phyloP scores from a whole-genome alignment of 1,140 invertebrate species.

The Eueides isabella region DNA sequence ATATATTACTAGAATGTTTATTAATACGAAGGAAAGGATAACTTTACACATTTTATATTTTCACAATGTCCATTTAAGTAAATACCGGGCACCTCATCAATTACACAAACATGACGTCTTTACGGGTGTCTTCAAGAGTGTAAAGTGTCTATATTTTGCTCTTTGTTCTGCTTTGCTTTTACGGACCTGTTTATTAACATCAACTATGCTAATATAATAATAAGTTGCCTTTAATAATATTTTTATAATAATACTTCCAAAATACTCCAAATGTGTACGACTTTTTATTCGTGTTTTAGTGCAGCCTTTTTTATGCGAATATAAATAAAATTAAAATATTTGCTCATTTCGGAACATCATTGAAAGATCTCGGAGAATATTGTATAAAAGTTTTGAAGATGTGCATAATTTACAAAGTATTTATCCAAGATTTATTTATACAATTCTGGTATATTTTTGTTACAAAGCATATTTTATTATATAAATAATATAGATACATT shows the following conservation, averaged over 20 bases:
- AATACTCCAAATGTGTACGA: not conserved
- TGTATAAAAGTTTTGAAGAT: too few species aligned
- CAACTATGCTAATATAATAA: constrained; percentile 13
- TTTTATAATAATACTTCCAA: not conserved
- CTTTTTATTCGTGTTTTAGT: not conserved
- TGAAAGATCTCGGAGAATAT: not conserved
- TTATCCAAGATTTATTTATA: too few species aligned
- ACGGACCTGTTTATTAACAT: constrained; percentile 15
- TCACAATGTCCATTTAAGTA: not conserved
- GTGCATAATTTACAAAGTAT: too few species aligned
- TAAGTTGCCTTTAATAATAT: not conserved
- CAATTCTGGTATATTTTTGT: too few species aligned
- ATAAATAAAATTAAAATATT: not conserved
- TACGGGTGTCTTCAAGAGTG: constrained; percentile 23
- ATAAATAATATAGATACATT: too few species aligned
- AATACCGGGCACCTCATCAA: constrained; percentile 21
- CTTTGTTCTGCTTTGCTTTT: constrained; percentile 27
- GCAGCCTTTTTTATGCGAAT: not conserved
- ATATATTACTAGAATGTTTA: constrained; percentile 37
- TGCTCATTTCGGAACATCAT: not conserved
- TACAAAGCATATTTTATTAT: too few species aligned
- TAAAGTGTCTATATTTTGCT: constrained; percentile 10
- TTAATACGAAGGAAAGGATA: constrained; percentile 34
- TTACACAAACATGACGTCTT: constrained; percentile 38
- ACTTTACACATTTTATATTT: constrained; percentile 35